Percentiles rank a stretch among this genome's conserved stretches.
Conservation (phyloP, 2,113 vertebrate genomes). For the Catharus minimus region DNA sequence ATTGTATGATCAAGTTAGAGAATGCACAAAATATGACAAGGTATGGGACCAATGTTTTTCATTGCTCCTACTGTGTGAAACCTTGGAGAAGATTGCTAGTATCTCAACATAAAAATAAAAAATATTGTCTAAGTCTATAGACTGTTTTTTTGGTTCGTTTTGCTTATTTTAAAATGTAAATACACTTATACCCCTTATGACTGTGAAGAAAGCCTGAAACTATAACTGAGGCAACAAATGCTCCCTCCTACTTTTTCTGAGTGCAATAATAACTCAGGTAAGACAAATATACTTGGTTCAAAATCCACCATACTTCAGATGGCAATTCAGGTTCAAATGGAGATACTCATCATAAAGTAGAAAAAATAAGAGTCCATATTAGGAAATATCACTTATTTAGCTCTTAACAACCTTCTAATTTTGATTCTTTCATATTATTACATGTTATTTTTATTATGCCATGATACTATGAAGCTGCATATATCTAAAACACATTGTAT, state of each 20-base stretch:
- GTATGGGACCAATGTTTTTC: background rate
- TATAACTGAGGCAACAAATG: background rate
- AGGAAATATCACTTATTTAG: background rate
- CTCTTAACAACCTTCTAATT: background rate
- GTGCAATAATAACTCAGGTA: background rate
- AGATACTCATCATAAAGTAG: background rate
- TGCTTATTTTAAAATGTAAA: background rate
- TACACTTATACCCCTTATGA: background rate
- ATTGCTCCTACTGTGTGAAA: background rate
- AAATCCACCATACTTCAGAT: background rate
- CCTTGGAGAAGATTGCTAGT: background rate
- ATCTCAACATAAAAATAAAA: background rate
- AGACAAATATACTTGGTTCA: background rate
- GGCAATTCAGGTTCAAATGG: background rate
- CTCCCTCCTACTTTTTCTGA: background rate
- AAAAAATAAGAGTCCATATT: background rate
- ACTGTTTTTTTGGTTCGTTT: background rate
- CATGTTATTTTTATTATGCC: background rate
- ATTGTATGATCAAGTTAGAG: background rate
- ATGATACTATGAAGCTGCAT: background rate
- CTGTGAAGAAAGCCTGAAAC: background rate
- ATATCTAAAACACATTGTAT: background rate
- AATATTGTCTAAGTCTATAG: background rate
- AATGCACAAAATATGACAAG: background rate
- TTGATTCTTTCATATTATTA: background rate